Conservation (phyloP, 2,888 invertebrate species). For the Spodoptera exigua region DNA sequence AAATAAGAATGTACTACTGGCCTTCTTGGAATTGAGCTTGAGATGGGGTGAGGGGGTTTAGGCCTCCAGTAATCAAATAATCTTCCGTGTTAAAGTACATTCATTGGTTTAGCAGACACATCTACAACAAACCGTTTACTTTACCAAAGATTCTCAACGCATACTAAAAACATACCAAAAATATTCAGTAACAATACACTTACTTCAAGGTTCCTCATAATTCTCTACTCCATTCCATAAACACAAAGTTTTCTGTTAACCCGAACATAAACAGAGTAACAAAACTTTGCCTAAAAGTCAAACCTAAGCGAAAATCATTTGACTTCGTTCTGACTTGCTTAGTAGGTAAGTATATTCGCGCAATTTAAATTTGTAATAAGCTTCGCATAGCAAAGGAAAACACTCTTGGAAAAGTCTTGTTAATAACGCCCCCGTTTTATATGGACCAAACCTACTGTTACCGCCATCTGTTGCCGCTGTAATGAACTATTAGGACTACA, state of each 20-base stretch:
- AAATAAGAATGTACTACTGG: too few species aligned
- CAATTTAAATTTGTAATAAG: conserved; percentile 56
- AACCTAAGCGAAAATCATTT: conserved; percentile 24
- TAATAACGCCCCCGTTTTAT: conserved; percentile 31
- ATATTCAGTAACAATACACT: too few species aligned
- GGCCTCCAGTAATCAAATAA: too few species aligned
- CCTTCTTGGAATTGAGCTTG: too few species aligned
- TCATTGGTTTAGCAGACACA: too few species aligned
- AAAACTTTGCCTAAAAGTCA: conserved; percentile 29
- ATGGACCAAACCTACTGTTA: conserved; percentile 11
- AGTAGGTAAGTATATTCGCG: conserved; percentile 27
- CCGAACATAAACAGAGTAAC: conserved; percentile 10
- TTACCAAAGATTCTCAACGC: too few species aligned
- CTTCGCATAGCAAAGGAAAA: conserved; percentile 34
- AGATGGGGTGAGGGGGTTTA: too few species aligned
- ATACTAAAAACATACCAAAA: too few species aligned
- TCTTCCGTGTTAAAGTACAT: too few species aligned
- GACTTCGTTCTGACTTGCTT: conserved; percentile 42
- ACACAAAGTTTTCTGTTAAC: conserved; percentile 4
- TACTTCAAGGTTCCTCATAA: not conserved
- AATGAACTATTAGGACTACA: conserved; percentile 28
- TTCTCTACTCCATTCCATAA: not conserved
- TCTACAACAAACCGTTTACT: too few species aligned
- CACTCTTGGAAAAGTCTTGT: conserved; percentile 26
- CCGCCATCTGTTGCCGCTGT: conserved; percentile 46